A percentile compares a stretch with the other conserved stretches of the same genome.
Conservation (phyloP, 2,888 invertebrate species). For the Platycheirus albimanus region DNA sequence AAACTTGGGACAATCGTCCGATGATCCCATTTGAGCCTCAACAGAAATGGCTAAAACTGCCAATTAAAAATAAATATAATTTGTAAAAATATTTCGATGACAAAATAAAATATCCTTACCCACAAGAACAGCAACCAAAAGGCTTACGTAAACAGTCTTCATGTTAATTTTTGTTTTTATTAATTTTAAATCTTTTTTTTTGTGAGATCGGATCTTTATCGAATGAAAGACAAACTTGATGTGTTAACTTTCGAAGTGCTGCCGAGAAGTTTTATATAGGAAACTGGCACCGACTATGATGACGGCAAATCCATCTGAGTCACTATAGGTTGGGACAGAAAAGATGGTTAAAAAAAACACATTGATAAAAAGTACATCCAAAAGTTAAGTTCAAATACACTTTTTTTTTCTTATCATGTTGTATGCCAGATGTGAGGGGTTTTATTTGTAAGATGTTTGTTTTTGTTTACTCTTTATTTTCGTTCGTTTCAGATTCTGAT, state of each 20-base stretch:
- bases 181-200: not conserved
- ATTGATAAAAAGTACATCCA: not conserved
- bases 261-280: constrained; percentile 17
- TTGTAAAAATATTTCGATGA: no score
- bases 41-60: constrained; percentile 41
- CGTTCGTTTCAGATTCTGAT: not conserved
- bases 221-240: constrained; percentile 3
- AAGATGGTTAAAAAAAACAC: not conserved
- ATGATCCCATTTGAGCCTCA: constrained; percentile 27
- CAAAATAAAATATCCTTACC: constrained; percentile 37
- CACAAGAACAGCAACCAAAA: constrained; percentile 7
- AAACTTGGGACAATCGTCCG: constrained; percentile 35
- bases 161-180: constrained; percentile 1
- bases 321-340: not conserved
- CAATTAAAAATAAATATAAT: not conserved
- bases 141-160: constrained; percentile 22
- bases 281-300: not conserved
- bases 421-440: not conserved
- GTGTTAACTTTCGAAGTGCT: constrained; percentile 9
- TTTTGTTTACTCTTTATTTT: not conserved
- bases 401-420: not conserved
- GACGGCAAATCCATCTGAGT: constrained; percentile 7
- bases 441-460: constrained; percentile 4
- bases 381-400: constrained; percentile 11
- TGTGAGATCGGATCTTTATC: constrained; percentile 15